Conservation (phyloP, 2,888 invertebrate genomes). For the Neocrepidodera transversa region DNA sequence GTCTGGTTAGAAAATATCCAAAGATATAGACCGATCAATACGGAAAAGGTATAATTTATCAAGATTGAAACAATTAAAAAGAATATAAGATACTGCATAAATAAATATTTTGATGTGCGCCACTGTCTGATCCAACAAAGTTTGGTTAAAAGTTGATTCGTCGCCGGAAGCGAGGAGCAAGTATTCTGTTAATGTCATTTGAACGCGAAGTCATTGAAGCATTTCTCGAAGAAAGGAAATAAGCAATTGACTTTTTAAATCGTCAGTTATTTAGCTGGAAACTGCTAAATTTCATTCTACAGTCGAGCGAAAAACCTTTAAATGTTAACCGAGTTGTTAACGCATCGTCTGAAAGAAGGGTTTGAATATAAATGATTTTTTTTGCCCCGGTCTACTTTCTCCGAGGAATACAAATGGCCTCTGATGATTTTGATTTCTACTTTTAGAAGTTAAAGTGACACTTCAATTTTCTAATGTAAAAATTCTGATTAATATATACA, state of each 20-base stretch:
- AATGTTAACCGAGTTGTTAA: slow-evolving; percentile 43
- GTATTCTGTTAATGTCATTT: slow-evolving; percentile 55
- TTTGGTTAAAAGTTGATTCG: slow-evolving; percentile 35
- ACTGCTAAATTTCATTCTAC: slow-evolving; percentile 45
- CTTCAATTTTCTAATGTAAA: slow-evolving; percentile 11
- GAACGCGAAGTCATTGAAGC: slow-evolving; percentile 53
- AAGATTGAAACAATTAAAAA: neutral
- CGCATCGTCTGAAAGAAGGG: slow-evolving; percentile 22
- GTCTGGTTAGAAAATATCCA: slow-evolving; percentile 22
- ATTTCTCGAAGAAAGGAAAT: slow-evolving; percentile 53
- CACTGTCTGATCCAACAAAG: slow-evolving; percentile 21
- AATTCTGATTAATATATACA: no score
- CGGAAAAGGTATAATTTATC: neutral
- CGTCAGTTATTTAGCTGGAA: slow-evolving; percentile 46
- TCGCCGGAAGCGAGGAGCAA: slow-evolving; percentile 40
- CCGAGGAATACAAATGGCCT: slow-evolving; percentile 13
- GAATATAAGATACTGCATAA: slow-evolving; percentile 43
- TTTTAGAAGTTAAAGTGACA: neutral
- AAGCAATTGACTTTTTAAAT: slow-evolving; percentile 57
- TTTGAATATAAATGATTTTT: slow-evolving; percentile 29
- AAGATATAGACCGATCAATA: slow-evolving; percentile 1
- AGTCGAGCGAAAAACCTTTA: slow-evolving; percentile 40
- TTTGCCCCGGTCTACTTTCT: slow-evolving; percentile 1
- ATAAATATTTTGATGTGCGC: slow-evolving; percentile 42
- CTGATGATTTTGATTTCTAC: slow-evolving; percentile 5